phyloP scores from a whole-genome alignment of 1,140 invertebrate species.

The Anastrepha ludens region DNA sequence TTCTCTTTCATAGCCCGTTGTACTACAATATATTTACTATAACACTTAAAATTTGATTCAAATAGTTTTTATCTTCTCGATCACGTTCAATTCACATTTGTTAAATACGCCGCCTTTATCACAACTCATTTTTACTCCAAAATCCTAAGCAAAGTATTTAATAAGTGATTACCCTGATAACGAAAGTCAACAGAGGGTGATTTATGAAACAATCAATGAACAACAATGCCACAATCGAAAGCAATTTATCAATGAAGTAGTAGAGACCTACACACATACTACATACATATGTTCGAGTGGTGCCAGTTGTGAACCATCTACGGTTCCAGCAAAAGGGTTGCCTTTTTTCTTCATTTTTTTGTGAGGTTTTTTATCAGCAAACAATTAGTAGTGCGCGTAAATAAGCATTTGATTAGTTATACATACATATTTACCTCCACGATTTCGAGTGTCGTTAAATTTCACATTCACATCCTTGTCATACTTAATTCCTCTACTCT shows the following conservation, averaged over 20 bases:
- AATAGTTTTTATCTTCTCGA: too few relatives aligned
- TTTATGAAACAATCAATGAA: conserved; percentile 18
- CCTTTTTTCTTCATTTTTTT: background rate
- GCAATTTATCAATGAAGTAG: conserved; percentile 36
- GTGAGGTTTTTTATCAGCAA: background rate
- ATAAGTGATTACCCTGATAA: background rate
- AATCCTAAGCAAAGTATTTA: conserved; percentile 5
- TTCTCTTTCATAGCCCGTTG: background rate
- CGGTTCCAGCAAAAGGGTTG: background rate
- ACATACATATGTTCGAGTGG: too few relatives aligned
- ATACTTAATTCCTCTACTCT: background rate
- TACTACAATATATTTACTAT: background rate
- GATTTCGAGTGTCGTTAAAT: conserved; percentile 27
- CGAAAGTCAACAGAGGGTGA: background rate
- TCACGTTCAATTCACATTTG: background rate
- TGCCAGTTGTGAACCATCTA: too few relatives aligned
- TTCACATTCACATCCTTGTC: conserved; percentile 24
- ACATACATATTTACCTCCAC: background rate
- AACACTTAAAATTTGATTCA: too few relatives aligned
- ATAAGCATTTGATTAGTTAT: conserved; percentile 6
- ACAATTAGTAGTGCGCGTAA: background rate
- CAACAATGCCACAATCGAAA: background rate
- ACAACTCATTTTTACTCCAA: background rate
- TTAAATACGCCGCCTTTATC: background rate
- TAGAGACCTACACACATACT: too few relatives aligned